Conservation (phyloP, 2,888 invertebrate species). For the Apamea epomidion region DNA sequence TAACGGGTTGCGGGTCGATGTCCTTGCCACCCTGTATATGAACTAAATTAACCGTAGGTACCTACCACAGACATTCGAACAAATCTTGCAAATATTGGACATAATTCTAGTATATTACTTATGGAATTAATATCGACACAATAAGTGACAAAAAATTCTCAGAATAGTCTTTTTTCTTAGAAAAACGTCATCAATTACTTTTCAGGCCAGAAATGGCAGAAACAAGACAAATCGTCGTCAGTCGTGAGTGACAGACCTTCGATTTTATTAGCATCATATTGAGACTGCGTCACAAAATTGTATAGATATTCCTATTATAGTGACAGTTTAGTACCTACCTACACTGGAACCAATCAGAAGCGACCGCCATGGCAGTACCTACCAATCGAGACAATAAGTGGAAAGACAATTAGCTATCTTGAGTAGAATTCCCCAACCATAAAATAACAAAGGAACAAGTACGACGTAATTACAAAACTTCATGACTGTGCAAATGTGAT, state of each 20-base stretch:
- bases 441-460: constrained; percentile 7
- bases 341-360: background rate
- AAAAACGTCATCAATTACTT: constrained; percentile 5
- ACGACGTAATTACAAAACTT: background rate
- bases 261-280: constrained; percentile 33
- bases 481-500: constrained; percentile 12
- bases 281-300: constrained; percentile 21
- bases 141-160: background rate
- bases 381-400: constrained; percentile 1
- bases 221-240: constrained; percentile 27
- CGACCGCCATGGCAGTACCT: background rate
- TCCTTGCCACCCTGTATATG: no score
- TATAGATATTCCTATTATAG: constrained; percentile 9
- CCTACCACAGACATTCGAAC: background rate
- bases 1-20: no score
- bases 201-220: constrained; percentile 10
- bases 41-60: background rate
- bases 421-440: constrained; percentile 19
- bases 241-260: constrained; percentile 32
- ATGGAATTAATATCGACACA: constrained; percentile 42
- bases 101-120: constrained; percentile 1
- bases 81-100: background rate
- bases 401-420: constrained; percentile 6
- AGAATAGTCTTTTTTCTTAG: background rate
- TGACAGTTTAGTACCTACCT: background rate